Conservation (phyloP, 2,888 invertebrate species). For the Tuberolachnus salignus region DNA sequence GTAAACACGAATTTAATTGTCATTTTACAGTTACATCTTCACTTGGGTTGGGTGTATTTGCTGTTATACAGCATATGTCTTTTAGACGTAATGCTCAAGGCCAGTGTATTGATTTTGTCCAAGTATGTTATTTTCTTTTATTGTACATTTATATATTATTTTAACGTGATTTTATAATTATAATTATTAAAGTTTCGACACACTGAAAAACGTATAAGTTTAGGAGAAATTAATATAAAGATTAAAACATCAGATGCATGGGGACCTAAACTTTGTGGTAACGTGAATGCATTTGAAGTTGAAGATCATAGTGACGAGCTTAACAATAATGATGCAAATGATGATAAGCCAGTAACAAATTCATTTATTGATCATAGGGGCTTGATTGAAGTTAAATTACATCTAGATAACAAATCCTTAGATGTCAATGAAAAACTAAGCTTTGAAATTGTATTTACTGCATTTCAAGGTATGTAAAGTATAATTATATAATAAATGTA, state of each 20-base stretch:
- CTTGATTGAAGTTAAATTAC: conserved; percentile 64
- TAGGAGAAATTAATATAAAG: conserved; percentile 60
- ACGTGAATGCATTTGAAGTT: conserved; percentile 55
- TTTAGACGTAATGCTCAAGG: conserved; percentile 63
- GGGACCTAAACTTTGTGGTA: conserved; percentile 60
- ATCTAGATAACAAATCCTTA: conserved; percentile 62
- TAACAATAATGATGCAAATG: conserved; percentile 53
- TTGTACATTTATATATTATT: background rate
- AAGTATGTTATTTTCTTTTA: conserved; percentile 60
- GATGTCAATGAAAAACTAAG: conserved; percentile 61
- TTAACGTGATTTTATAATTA: conserved; percentile 61
- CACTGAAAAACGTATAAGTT: conserved; percentile 61
- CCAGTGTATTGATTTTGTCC: conserved; percentile 65
- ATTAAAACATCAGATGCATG: conserved; percentile 60
- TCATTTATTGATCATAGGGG: conserved; percentile 61
- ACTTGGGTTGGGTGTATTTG: conserved; percentile 64
- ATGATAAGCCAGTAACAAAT: conserved; percentile 58
- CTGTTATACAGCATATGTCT: conserved; percentile 65
- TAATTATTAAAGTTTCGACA: conserved; percentile 61
- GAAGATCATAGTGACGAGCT: conserved; percentile 56
- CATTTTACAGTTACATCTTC: conserved; percentile 61
- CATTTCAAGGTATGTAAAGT: conserved; percentile 60
- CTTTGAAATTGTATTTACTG: conserved; percentile 65
- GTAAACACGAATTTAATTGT: conserved; percentile 61
- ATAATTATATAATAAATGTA: background rate